phyloP scores from a whole-genome alignment of 2,113 vertebrate genomes.

The Siphamia tubifer region DNA sequence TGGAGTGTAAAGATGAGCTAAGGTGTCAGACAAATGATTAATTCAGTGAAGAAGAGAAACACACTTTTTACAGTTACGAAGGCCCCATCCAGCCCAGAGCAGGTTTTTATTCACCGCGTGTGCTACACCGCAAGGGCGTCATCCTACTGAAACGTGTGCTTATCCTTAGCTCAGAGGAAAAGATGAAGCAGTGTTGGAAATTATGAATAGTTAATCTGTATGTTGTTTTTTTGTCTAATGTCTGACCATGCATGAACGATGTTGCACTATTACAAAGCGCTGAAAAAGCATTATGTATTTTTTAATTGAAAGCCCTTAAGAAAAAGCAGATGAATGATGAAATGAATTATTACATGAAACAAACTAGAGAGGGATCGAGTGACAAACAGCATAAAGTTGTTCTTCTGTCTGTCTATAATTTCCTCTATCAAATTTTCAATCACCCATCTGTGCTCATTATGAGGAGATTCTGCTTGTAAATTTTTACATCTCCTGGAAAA shows the following conservation, averaged over 20 bases:
- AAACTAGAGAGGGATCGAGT: slow-evolving; percentile 8
- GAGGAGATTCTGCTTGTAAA: slow-evolving; percentile 34
- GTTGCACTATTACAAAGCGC: background rate
- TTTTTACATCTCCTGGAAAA: slow-evolving; percentile 29
- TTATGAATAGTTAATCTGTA: slow-evolving; percentile 42
- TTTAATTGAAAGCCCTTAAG: slow-evolving; percentile 25
- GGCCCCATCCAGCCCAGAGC: background rate
- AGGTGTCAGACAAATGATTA: slow-evolving; percentile 29
- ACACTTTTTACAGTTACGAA: slow-evolving; percentile 15
- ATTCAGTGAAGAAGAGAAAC: slow-evolving; percentile 43
- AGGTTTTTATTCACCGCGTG: slow-evolving; percentile 11
- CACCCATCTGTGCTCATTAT: slow-evolving; percentile 40
- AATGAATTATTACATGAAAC: slow-evolving; percentile 21
- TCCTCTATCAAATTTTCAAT: slow-evolving; percentile 50
- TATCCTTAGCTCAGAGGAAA: slow-evolving; percentile 7
- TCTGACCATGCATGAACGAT: slow-evolving; percentile 27
- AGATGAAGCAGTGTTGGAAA: background rate
- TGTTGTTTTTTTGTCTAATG: slow-evolving; percentile 20
- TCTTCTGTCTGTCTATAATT: background rate
- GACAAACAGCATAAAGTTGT: background rate
- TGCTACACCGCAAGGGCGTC: background rate
- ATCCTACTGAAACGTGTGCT: background rate
- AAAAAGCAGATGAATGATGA: background rate
- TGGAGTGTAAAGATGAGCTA: background rate
- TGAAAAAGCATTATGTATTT: slow-evolving; percentile 5